Conservation (phyloP, 2,113 vertebrate species). For the Corythaeola cristata region DNA sequence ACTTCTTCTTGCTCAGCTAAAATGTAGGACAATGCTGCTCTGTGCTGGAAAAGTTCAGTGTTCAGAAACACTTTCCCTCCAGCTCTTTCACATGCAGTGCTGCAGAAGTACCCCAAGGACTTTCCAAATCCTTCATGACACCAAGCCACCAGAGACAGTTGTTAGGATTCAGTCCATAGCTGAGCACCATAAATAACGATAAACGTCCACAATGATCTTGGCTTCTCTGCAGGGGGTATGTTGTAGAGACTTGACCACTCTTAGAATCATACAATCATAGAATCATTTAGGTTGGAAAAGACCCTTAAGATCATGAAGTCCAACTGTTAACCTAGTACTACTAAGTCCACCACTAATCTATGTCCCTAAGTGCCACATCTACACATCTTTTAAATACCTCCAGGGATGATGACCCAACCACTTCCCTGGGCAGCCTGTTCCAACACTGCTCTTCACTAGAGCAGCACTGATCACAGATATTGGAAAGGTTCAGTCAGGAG, state of each 20-base stretch:
- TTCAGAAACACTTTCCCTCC: background rate
- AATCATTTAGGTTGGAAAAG: too few species aligned
- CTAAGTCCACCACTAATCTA: too few species aligned
- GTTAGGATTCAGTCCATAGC: background rate
- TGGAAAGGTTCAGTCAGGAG: background rate
- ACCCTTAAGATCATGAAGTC: too few species aligned
- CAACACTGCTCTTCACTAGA: background rate
- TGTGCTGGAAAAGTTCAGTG: background rate
- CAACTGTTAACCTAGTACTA: too few species aligned
- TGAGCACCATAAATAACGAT: background rate
- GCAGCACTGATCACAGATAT: background rate
- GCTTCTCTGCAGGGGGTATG: background rate
- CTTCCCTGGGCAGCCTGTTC: too few species aligned
- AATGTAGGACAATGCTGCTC: background rate
- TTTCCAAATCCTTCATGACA: background rate
- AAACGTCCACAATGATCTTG: background rate
- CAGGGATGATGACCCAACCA: too few species aligned
- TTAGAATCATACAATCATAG: too few species aligned
- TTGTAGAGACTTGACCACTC: background rate
- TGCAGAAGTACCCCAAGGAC: background rate
- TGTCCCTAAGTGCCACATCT: too few species aligned
- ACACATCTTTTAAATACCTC: too few species aligned
- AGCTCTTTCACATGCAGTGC: background rate
- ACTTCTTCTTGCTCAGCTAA: background rate
- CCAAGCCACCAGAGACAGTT: background rate